Evolutionary conservation across 2,113 vertebrate genomes (phyloP).

Genomic region (Reinhardtius hippoglossoides): DNA sequence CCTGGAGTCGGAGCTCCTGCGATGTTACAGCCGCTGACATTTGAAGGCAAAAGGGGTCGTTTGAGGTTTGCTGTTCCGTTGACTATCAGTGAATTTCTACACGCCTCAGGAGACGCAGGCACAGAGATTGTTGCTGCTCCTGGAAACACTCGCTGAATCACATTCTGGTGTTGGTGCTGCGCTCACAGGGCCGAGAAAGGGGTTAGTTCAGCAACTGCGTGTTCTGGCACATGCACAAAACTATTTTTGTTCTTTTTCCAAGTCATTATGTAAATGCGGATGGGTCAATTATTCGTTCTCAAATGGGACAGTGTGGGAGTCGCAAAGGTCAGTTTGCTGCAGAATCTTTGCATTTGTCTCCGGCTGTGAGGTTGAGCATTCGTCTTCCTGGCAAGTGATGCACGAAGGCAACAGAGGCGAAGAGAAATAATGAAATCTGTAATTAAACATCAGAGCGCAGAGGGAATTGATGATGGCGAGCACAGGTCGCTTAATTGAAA

Average conservation of each 20-base stretch:
- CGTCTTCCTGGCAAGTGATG: conserved; percentile 41
- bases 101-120: conserved; percentile 21
- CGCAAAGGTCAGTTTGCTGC: conserved; percentile 61
- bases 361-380: conserved; percentile 41
- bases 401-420: conserved; percentile 28
- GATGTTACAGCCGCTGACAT: conserved; percentile 32
- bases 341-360: conserved; percentile 50
- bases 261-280: conserved; percentile 25
- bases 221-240: neutral
- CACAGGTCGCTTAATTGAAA: neutral
- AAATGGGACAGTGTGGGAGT: conserved; percentile 24
- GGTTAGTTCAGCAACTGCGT: neutral
- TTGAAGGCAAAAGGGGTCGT: conserved; percentile 44
- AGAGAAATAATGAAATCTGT: conserved; percentile 43
- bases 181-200: conserved; percentile 8
- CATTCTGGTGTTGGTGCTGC: conserved; percentile 24
- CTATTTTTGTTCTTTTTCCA: neutral
- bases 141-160: conserved; percentile 21
- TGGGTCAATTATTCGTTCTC: conserved; percentile 31
- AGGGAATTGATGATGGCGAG: conserved; percentile 13
- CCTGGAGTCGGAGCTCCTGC: neutral
- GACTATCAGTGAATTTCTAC: conserved; percentile 36
- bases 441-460: conserved; percentile 29
- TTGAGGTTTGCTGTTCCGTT: conserved; percentile 17
- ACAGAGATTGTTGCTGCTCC: conserved; percentile 32